Conservation (phyloP, 1,140 invertebrate genomes). For the Gerris buenoi region DNA sequence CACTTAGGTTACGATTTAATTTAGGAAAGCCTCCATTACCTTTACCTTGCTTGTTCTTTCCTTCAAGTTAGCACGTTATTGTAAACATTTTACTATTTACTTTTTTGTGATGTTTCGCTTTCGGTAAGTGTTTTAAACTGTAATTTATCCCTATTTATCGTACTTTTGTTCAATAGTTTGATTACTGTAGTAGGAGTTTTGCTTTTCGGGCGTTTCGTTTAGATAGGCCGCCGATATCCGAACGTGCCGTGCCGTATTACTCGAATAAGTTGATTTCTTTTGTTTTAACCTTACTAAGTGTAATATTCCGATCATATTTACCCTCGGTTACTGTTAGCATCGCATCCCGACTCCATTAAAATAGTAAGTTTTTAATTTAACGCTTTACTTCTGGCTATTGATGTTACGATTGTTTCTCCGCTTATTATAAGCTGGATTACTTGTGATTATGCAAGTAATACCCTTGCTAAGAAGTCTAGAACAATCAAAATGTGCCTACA, state of each 20-base stretch:
- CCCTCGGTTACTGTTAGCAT: background rate
- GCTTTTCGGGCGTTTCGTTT: background rate
- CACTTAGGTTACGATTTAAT: too few relatives aligned
- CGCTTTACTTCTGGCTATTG: background rate
- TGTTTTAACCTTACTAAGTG: too few relatives aligned
- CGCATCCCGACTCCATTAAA: background rate
- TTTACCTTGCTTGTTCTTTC: background rate
- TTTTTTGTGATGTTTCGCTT: background rate
- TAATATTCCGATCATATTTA: too few relatives aligned
- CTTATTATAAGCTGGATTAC: background rate
- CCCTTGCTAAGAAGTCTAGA: too few relatives aligned
- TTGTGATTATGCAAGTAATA: too few relatives aligned
- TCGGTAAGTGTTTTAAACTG: conserved; percentile 1
- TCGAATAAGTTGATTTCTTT: too few relatives aligned
- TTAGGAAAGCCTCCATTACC: background rate
- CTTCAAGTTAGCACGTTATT: conserved; percentile 1
- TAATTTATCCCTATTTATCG: background rate
- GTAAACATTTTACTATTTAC: conserved; percentile 2
- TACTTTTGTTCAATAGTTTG: background rate
- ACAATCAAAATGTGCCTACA: too few relatives aligned
- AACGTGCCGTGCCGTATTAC: background rate
- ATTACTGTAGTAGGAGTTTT: background rate
- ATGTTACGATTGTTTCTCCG: background rate
- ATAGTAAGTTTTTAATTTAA: background rate
- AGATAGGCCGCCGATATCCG: background rate